A percentile compares a stretch with the other conserved stretches of the same genome.
These are phyloP conservation scores for Phoenicopterus ruber DNA, from an alignment of 2,113 vertebrate genomes.

Conservation along the genomic window DNA sequence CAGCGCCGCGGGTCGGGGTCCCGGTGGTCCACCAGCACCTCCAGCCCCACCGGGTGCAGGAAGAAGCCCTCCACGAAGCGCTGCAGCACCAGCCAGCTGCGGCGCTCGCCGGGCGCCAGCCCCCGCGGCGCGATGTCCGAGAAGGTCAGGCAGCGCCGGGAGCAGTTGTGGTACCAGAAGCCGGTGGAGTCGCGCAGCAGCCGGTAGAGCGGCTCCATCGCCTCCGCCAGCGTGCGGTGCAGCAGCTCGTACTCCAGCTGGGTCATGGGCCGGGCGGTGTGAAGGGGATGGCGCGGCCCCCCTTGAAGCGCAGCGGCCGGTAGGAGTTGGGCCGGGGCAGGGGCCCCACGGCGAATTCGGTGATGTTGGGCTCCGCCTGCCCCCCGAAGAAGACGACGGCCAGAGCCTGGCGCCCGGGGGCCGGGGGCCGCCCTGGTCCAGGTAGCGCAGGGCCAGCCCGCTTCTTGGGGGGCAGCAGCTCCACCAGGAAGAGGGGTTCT, in stretches of 20 bases:
- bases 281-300: conserved; percentile 57
- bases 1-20: conserved; percentile 75
- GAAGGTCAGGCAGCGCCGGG: conserved; percentile 78
- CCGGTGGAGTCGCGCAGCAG: conserved; percentile 79
- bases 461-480: conserved; percentile 85
- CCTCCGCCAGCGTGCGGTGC: conserved; percentile 4
- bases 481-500: conserved; percentile 88
- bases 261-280: conserved; percentile 76
- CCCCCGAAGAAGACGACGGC: conserved; percentile 83
- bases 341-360: conserved; percentile 83
- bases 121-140: conserved; percentile 84
- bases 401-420: conserved; percentile 80
- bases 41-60: conserved; percentile 88
- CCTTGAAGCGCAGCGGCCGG: conserved; percentile 30
- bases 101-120: conserved; percentile 79
- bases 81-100: conserved; percentile 86
- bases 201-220: conserved; percentile 57
- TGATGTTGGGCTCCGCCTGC: conserved; percentile 80
- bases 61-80: conserved; percentile 84
- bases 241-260: conserved; percentile 72
- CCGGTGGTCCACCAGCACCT: conserved; percentile 84
- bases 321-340: conserved; percentile 76
- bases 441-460: conserved; percentile 74
- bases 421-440: conserved; percentile 70
- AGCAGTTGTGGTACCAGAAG: conserved; percentile 78